Evolutionary conservation across 2,888 invertebrate species (phyloP).

Genomic region (Cerastoderma edule): DNA sequence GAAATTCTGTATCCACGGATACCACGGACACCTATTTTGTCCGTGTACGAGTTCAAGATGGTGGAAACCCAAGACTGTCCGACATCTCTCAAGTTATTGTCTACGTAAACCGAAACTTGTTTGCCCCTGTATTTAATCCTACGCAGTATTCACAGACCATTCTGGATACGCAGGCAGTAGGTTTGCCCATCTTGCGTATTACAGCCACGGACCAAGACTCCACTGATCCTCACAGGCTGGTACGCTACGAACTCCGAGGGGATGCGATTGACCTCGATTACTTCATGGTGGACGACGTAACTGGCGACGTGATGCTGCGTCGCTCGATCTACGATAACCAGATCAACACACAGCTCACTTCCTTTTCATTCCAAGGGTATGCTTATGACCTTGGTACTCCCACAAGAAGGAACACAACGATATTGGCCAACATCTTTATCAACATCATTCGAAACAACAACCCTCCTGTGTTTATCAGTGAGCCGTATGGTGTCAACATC

Average conservation of each 20-base stretch:
- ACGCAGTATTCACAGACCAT: slow-evolving; percentile 59
- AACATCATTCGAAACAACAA: slow-evolving; percentile 71
- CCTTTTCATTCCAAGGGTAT: slow-evolving; percentile 67
- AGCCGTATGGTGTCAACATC: slow-evolving; percentile 59
- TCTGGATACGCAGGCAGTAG: slow-evolving; percentile 68
- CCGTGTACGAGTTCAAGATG: slow-evolving; percentile 75
- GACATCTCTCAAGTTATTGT: slow-evolving; percentile 65
- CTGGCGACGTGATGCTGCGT: slow-evolving; percentile 62
- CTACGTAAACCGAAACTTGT: slow-evolving; percentile 70
- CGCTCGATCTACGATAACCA: slow-evolving; percentile 48
- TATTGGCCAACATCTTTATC: slow-evolving; percentile 59
- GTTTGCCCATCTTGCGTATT: slow-evolving; percentile 67
- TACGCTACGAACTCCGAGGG: slow-evolving; percentile 72
- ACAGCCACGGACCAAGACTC: slow-evolving; percentile 72
- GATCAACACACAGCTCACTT: slow-evolving; percentile 32
- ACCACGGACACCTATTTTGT: slow-evolving; percentile 53
- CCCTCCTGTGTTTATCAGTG: slow-evolving; percentile 71
- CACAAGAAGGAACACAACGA: slow-evolving; percentile 25
- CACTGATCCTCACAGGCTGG: slow-evolving; percentile 75
- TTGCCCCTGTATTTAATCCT: slow-evolving; percentile 64
- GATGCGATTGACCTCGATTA: slow-evolving; percentile 62
- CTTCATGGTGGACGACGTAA: slow-evolving; percentile 70
- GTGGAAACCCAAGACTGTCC: slow-evolving; percentile 74
- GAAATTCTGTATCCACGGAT: slow-evolving; percentile 60
- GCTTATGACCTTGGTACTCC: slow-evolving; percentile 75